phyloP scores from a whole-genome alignment of 1,140 invertebrate species.

The Zaprionus gabonicus region DNA sequence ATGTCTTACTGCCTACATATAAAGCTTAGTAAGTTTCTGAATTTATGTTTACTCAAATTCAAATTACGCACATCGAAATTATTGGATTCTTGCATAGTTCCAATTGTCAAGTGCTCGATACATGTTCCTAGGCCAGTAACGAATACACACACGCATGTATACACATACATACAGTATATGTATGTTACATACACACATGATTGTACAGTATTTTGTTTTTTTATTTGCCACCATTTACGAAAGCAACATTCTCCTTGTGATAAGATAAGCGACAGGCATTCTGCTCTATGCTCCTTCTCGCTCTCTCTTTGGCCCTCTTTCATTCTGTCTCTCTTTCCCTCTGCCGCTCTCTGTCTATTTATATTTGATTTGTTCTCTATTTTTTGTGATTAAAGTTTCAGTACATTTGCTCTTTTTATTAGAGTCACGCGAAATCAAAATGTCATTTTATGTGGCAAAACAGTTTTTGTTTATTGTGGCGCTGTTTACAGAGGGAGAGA shows the following conservation, averaged over 20 bases:
- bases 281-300: conserved; percentile 29
- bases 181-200: conserved; percentile 1
- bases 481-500: conserved; percentile 34
- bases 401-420: conserved; percentile 63
- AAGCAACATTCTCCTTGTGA: conserved; percentile 70
- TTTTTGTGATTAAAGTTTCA: conserved; percentile 71
- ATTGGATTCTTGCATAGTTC: neutral
- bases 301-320: conserved; percentile 6
- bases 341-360: conserved; percentile 41
- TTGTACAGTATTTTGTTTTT: conserved; percentile 48
- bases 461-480: conserved; percentile 64
- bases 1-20: neutral
- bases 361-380: conserved; percentile 69
- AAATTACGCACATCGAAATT: neutral
- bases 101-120: conserved; percentile 10
- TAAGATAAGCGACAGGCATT: conserved; percentile 64
- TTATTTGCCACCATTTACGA: conserved; percentile 76
- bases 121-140: conserved; percentile 5
- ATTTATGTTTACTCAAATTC: neutral
- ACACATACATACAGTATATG: neutral
- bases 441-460: conserved; percentile 73
- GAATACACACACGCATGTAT: neutral
- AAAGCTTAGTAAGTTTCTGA: neutral
- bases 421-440: conserved; percentile 75
- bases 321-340: conserved; percentile 10